Conservation (phyloP, 2,888 invertebrate species). For the Scotopteryx bipunctaria region DNA sequence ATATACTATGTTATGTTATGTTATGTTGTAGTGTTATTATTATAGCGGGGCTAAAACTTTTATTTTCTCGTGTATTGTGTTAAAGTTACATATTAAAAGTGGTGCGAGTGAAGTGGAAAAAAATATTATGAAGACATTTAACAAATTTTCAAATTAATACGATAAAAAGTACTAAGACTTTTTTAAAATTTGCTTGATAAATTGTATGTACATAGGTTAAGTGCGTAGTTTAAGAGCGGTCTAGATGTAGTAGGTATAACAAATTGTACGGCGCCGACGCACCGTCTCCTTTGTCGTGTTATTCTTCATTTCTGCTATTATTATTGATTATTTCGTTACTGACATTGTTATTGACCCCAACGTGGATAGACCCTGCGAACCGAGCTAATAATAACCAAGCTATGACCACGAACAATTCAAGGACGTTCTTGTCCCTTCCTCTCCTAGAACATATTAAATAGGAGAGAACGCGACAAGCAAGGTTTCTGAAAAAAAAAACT, state of each 20-base stretch:
- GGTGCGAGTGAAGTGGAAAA: constrained; percentile 79
- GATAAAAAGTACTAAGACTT: constrained; percentile 81
- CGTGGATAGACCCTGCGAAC: constrained; percentile 25
- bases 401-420: background rate
- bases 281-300: constrained; percentile 55
- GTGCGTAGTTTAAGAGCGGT: constrained; percentile 73
- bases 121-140: constrained; percentile 76
- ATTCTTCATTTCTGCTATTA: constrained; percentile 49
- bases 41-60: constrained; percentile 70
- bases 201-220: constrained; percentile 81
- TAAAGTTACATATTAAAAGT: constrained; percentile 60
- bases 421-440: background rate
- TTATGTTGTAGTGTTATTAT: constrained; percentile 66
- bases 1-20: constrained; percentile 57
- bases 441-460: background rate
- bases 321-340: constrained; percentile 58
- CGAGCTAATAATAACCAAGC: constrained; percentile 4
- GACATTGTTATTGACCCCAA: constrained; percentile 46
- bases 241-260: constrained; percentile 83
- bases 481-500: background rate
- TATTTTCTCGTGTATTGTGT: constrained; percentile 70
- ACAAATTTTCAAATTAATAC: constrained; percentile 82
- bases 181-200: constrained; percentile 77
- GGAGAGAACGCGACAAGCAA: background rate
- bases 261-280: constrained; percentile 71